phyloP scores from a whole-genome alignment of 2,888 invertebrate species.

The Aporophyla lueneburgensis region DNA sequence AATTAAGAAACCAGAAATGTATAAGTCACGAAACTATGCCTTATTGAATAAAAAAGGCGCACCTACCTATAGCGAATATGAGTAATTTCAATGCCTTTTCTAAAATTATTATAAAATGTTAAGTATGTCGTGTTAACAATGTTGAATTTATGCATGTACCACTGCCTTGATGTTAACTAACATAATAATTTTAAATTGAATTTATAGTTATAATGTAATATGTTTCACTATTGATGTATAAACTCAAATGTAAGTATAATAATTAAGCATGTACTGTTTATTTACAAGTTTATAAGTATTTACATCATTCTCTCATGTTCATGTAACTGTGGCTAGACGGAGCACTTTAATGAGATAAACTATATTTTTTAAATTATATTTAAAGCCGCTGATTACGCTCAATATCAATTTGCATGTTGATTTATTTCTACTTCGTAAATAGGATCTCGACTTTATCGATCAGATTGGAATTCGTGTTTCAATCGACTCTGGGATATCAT shows the following conservation, averaged over 20 bases:
- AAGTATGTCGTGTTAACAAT: slow-evolving; percentile 74
- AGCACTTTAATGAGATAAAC: slow-evolving; percentile 44
- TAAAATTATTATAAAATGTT: slow-evolving; percentile 73
- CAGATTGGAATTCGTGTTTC: slow-evolving; percentile 41
- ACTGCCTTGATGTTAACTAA: slow-evolving; percentile 86
- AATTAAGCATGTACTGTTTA: slow-evolving; percentile 64
- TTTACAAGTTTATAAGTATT: slow-evolving; percentile 65
- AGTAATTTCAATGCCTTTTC: slow-evolving; percentile 71
- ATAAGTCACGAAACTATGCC: slow-evolving; percentile 65
- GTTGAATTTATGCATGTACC: slow-evolving; percentile 82
- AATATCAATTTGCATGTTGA: slow-evolving; percentile 62
- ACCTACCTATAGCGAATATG: slow-evolving; percentile 52
- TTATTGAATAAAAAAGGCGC: slow-evolving; percentile 65
- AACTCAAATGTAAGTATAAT: slow-evolving; percentile 72
- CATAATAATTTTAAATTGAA: slow-evolving; percentile 77
- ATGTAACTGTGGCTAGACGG: slow-evolving; percentile 15
- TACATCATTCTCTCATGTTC: slow-evolving; percentile 45
- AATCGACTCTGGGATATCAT: slow-evolving; percentile 23
- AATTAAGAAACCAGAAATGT: slow-evolving; percentile 57
- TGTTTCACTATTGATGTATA: slow-evolving; percentile 77
- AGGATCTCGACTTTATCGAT: slow-evolving; percentile 48
- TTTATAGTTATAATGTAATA: slow-evolving; percentile 76
- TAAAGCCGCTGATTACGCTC: slow-evolving; percentile 71
- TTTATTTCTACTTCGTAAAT: slow-evolving; percentile 54
- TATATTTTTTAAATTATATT: slow-evolving; percentile 67